Conservation (phyloP, 2,888 invertebrate species). For the Timema cristinae region DNA sequence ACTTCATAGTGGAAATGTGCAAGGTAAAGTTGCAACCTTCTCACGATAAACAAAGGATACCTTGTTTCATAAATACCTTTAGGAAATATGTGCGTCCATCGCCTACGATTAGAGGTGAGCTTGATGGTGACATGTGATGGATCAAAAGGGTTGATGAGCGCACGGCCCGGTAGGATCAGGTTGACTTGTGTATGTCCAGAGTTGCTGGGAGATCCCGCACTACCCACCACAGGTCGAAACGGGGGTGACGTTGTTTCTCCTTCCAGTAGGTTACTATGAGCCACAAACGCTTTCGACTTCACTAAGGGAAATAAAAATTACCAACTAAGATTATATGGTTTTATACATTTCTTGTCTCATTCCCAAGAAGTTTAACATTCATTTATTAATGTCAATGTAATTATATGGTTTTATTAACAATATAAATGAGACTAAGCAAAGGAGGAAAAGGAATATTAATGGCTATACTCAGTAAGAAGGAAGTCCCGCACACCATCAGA, state of each 20-base stretch:
- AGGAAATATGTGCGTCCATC: conserved; percentile 99
- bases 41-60: too few species aligned
- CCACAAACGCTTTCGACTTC: conserved; percentile 31
- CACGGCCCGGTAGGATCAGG: conserved; percentile 66
- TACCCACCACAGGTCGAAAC: conserved; percentile 53
- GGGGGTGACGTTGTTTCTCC: conserved; percentile 51
- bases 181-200: conserved; percentile 31
- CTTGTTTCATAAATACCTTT: conserved; percentile 67
- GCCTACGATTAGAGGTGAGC: conserved; percentile 85
- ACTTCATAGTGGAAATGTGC: too few species aligned
- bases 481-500: too few species aligned
- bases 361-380: not conserved
- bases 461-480: too few species aligned
- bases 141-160: conserved; percentile 96
- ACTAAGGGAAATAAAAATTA: conserved; percentile 27
- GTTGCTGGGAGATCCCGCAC: conserved; percentile 51
- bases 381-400: too few species aligned
- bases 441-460: too few species aligned
- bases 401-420: too few species aligned
- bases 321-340: not conserved
- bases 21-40: too few species aligned
- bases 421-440: too few species aligned
- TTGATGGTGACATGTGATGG: conserved; percentile 96
- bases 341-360: conserved; percentile 1
- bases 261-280: conserved; percentile 39